These are phyloP conservation scores for Drosophila tripunctata DNA, from an alignment of 2,888 invertebrate species.

Conservation along the genomic window DNA sequence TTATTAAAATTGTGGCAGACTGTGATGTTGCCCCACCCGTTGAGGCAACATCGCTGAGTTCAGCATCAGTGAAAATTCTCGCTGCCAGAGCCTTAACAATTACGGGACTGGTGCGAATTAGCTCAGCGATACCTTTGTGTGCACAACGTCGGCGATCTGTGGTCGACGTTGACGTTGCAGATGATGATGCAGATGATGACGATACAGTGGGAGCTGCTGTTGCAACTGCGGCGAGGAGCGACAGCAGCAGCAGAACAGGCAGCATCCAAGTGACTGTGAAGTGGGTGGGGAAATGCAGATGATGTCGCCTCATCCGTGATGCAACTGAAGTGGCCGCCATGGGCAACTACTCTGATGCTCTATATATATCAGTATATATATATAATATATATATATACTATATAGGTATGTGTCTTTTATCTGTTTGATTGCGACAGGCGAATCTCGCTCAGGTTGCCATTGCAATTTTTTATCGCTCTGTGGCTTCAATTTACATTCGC, in stretches of 20 bases:
- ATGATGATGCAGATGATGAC: constrained; percentile 30
- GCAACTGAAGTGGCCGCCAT: constrained; percentile 55
- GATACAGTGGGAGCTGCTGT: constrained; percentile 45
- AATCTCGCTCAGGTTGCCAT: constrained; percentile 68
- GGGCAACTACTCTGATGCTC: constrained; percentile 3
- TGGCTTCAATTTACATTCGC: constrained; percentile 63
- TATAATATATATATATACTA: constrained; percentile 17
- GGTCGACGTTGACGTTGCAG: constrained; percentile 33
- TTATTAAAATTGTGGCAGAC: constrained; percentile 81
- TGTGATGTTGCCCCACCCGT: constrained; percentile 26
- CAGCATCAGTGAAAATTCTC: constrained; percentile 82
- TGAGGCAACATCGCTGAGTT: constrained; percentile 30
- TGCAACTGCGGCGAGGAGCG: constrained; percentile 46
- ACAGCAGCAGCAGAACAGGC: constrained; percentile 34
- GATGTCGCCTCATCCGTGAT: constrained; percentile 39
- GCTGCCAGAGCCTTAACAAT: constrained; percentile 84
- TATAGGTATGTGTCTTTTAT: constrained; percentile 37
- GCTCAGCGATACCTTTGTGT: constrained; percentile 82
- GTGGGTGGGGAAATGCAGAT: constrained; percentile 19
- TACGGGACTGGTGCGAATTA: constrained; percentile 84
- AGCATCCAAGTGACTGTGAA: constrained; percentile 37
- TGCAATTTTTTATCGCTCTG: constrained; percentile 64
- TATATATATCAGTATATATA: constrained; percentile 21
- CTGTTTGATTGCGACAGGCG: constrained; percentile 59
- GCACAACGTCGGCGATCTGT: constrained; percentile 71